Percentiles rank a stretch among this genome's conserved stretches.
Conservation (phyloP, 1,140 invertebrate genomes). For the Drosophila bocki region DNA sequence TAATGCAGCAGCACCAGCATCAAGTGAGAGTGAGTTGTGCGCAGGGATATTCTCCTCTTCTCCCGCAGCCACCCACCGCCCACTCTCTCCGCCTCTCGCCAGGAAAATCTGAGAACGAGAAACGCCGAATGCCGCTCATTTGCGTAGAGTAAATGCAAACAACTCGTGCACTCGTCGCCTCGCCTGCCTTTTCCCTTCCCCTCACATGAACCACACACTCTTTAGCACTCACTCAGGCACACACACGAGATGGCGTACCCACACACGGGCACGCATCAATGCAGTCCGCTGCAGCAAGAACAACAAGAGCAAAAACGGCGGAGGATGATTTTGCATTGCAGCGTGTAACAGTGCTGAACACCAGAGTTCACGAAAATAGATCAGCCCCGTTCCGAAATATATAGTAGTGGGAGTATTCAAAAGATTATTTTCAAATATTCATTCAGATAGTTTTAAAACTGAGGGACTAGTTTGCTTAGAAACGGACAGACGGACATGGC, state of each 20-base stretch:
- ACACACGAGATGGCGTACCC: conserved; percentile 35
- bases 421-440: too few species aligned
- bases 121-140: conserved; percentile 72
- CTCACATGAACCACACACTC: conserved; percentile 29
- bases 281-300: conserved; percentile 52
- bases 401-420: too few species aligned
- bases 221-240: conserved; percentile 28
- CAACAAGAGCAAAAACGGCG: conserved; percentile 25
- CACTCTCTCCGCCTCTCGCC: conserved; percentile 11
- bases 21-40: conserved; percentile 77
- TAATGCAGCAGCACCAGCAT: conserved; percentile 64
- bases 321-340: conserved; percentile 51
- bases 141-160: conserved; percentile 82
- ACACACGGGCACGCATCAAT: conserved; percentile 67
- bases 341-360: conserved; percentile 64
- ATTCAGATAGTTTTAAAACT: too few species aligned
- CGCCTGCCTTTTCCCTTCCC: conserved; percentile 30
- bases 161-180: conserved; percentile 57
- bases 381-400: too few species aligned
- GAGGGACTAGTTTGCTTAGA: too few species aligned
- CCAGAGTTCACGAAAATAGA: conserved; percentile 16
- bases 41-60: conserved; percentile 20
- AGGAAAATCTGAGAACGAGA: conserved; percentile 58
- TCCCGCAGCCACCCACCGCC: background rate
- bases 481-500: too few species aligned